Evolutionary conservation across 64 coral and sea anemone species (phyloP).

Genomic region (Hydrozoanthus tunicans): DNA sequence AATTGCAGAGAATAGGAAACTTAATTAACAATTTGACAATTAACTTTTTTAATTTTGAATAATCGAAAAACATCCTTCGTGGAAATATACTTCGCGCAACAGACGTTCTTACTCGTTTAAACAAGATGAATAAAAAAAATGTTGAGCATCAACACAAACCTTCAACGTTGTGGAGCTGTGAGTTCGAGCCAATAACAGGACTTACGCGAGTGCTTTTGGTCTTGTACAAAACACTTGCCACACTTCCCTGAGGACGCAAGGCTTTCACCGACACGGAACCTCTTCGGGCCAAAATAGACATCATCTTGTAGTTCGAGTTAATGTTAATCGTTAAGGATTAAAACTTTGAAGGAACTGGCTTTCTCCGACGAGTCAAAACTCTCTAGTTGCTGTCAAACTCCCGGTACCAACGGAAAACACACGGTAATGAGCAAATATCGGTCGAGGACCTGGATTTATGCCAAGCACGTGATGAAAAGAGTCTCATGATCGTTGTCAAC

Average conservation of each 20-base stretch:
- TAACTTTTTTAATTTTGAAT: too few relatives aligned
- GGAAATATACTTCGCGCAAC: too few relatives aligned
- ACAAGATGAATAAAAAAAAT: not conserved
- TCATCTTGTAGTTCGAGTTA: constrained; percentile 2
- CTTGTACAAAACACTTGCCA: not conserved
- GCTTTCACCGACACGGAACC: constrained; percentile 6
- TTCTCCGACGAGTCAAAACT: not conserved
- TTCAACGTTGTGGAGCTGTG: constrained; percentile 33
- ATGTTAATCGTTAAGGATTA: not conserved
- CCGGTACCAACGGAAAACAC: not conserved
- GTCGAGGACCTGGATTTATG: not conserved
- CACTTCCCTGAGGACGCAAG: not conserved
- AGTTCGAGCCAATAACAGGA: not conserved
- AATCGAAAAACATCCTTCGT: too few relatives aligned
- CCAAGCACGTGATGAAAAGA: not conserved
- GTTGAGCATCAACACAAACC: not conserved
- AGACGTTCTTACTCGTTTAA: too few relatives aligned
- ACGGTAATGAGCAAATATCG: not conserved
- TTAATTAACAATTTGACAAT: too few relatives aligned
- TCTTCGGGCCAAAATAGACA: constrained; percentile 43
- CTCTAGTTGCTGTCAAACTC: not conserved
- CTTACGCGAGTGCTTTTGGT: constrained; percentile 36
- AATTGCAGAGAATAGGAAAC: too few relatives aligned
- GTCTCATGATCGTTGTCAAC: not conserved
- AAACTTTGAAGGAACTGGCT: not conserved